Conservation (phyloP, 2,797 vertebrate genomes). For the Salarias fasciatus region DNA sequence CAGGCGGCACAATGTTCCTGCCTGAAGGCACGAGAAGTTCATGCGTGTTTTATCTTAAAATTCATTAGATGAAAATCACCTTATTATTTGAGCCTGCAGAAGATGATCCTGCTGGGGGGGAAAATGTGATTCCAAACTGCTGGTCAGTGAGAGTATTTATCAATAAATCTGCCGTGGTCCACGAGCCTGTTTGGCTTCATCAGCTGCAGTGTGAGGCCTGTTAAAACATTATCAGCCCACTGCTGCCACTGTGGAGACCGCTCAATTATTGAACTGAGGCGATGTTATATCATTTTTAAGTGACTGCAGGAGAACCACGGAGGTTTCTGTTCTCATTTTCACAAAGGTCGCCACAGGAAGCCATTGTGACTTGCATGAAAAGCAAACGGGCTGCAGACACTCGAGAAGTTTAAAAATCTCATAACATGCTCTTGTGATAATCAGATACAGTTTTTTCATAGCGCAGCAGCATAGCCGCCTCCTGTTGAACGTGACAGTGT, state of each 20-base stretch:
- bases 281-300: conserved; percentile 7
- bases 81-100: too few relatives aligned
- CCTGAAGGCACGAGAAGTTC: conserved; percentile 10
- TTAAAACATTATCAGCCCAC: conserved; percentile 18
- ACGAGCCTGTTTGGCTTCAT: conserved; percentile 5
- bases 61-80: background rate
- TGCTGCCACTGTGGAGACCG: background rate
- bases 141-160: background rate
- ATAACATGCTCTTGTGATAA: too few relatives aligned
- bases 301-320: too few relatives aligned
- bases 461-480: too few relatives aligned
- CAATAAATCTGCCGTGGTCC: conserved; percentile 12
- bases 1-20: conserved; percentile 18
- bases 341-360: too few relatives aligned
- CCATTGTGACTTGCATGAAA: too few relatives aligned
- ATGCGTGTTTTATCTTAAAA: conserved; percentile 13
- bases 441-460: too few relatives aligned
- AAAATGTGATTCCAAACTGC: background rate
- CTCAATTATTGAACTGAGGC: conserved; percentile 2
- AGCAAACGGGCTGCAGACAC: too few relatives aligned
- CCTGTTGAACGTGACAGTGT: too few relatives aligned
- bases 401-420: too few relatives aligned
- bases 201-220: conserved; percentile 4
- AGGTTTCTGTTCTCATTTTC: too few relatives aligned
- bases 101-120: background rate